Evolutionary conservation across 2,888 invertebrate species (phyloP).

Genomic region (Drosophila limbata): DNA sequence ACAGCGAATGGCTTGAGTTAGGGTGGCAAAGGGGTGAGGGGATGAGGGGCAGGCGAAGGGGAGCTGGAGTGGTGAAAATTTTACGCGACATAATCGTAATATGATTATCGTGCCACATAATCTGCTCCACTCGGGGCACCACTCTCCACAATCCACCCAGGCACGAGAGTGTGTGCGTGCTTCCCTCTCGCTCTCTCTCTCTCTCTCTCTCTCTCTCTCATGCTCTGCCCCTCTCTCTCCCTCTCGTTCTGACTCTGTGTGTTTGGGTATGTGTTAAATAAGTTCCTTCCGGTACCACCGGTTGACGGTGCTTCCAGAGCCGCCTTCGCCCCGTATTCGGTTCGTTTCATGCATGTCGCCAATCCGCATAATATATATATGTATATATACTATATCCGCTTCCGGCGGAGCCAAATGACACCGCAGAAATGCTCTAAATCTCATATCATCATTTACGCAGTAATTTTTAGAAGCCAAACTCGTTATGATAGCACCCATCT

Average conservation of each 20-base stretch:
- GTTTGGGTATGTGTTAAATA: conserved; percentile 69
- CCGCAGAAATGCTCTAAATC: conserved; percentile 78
- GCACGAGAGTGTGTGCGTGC: conserved; percentile 3
- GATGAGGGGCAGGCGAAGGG: background rate
- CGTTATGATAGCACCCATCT: conserved; percentile 18
- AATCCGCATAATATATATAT: too few relatives aligned
- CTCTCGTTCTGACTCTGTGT: background rate
- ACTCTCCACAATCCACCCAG: conserved; percentile 12
- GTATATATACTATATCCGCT: conserved; percentile 52
- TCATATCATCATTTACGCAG: conserved; percentile 79
- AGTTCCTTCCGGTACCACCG: conserved; percentile 70
- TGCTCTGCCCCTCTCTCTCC: background rate
- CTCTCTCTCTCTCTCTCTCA: background rate
- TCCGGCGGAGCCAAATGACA: conserved; percentile 70
- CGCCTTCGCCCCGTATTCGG: background rate
- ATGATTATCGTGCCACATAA: conserved; percentile 77
- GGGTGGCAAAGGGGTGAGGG: background rate
- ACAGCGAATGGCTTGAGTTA: conserved; percentile 9
- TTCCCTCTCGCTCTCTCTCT: background rate
- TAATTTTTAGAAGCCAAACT: conserved; percentile 61
- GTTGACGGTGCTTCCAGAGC: conserved; percentile 46
- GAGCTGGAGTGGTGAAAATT: conserved; percentile 58
- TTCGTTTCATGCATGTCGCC: conserved; percentile 6
- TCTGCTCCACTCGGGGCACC: conserved; percentile 42
- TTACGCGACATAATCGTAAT: conserved; percentile 80